phyloP scores from a whole-genome alignment of 2,888 invertebrate species.

The Melanophora roralis region DNA sequence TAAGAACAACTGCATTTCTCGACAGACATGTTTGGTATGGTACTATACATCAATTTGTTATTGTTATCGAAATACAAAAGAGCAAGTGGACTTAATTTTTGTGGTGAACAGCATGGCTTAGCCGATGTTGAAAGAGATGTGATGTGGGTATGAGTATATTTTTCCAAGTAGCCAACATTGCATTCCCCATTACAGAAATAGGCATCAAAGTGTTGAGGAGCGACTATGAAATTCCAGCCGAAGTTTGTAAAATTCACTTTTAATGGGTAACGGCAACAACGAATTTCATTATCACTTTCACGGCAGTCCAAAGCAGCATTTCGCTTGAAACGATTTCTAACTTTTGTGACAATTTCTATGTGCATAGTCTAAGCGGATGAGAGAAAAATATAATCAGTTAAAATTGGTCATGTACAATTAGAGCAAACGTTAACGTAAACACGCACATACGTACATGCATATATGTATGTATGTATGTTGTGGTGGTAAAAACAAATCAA shows the following conservation, averaged over 20 bases:
- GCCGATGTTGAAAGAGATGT: constrained; percentile 89
- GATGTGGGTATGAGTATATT: constrained; percentile 92
- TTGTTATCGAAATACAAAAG: constrained; percentile 95
- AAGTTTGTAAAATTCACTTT: constrained; percentile 91
- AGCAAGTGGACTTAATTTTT: constrained; percentile 90
- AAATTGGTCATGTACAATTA: background rate
- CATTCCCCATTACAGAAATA: constrained; percentile 98
- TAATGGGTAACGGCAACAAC: constrained; percentile 96
- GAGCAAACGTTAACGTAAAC: too few relatives aligned
- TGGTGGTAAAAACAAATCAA: too few relatives aligned
- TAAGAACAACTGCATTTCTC: constrained; percentile 95
- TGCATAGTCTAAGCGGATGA: constrained; percentile 70
- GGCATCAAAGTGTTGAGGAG: constrained; percentile 95
- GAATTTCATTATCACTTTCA: constrained; percentile 83
- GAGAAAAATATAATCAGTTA: constrained; percentile 11
- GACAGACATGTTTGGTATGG: constrained; percentile 95
- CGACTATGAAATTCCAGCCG: constrained; percentile 98
- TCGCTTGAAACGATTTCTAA: constrained; percentile 81
- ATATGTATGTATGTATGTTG: too few relatives aligned
- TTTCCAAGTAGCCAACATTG: constrained; percentile 90
- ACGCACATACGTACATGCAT: too few relatives aligned
- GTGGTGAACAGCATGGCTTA: constrained; percentile 95
- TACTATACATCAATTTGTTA: constrained; percentile 90
- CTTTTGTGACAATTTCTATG: constrained; percentile 74
- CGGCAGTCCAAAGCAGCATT: constrained; percentile 90